phyloP scores from a whole-genome alignment of 2,888 invertebrate genomes.

The Leucoma salicis region DNA sequence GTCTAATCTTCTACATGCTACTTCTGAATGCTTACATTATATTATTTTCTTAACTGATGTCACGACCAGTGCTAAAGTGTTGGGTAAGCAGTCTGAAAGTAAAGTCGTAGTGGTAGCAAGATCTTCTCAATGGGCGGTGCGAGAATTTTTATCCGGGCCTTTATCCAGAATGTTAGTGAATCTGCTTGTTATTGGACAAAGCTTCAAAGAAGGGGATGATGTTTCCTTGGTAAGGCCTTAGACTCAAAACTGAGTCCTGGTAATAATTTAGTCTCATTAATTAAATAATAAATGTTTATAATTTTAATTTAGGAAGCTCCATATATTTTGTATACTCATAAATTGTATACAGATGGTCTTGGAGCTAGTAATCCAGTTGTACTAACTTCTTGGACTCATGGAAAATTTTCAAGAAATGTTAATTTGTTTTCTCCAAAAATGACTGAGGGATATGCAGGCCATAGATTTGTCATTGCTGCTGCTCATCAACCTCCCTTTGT shows the following conservation, averaged over 20 bases:
- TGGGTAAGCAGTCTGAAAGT: slow-evolving; percentile 84
- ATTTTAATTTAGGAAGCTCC: slow-evolving; percentile 82
- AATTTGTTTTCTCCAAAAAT: slow-evolving; percentile 88
- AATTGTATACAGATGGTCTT: slow-evolving; percentile 87
- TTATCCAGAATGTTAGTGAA: slow-evolving; percentile 86
- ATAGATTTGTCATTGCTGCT: slow-evolving; percentile 86
- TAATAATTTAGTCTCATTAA: too few species aligned
- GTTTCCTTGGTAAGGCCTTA: slow-evolving; percentile 70
- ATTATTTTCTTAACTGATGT: slow-evolving; percentile 86
- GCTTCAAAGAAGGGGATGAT: slow-evolving; percentile 78
- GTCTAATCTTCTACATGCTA: slow-evolving; percentile 61
- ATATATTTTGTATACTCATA: slow-evolving; percentile 88
- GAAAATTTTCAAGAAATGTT: slow-evolving; percentile 83
- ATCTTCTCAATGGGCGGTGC: slow-evolving; percentile 88
- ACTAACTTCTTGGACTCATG: slow-evolving; percentile 87
- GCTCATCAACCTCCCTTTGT: slow-evolving; percentile 89
- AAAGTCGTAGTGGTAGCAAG: slow-evolving; percentile 86
- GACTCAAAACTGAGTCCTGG: too few species aligned
- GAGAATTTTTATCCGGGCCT: slow-evolving; percentile 85
- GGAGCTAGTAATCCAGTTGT: slow-evolving; percentile 86
- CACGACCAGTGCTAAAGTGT: slow-evolving; percentile 77
- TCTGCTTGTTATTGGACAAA: slow-evolving; percentile 86
- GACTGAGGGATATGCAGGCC: slow-evolving; percentile 86
- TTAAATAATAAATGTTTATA: too few species aligned
- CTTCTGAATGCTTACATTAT: slow-evolving; percentile 83